Percentiles rank a stretch among this genome's conserved stretches.
Conservation (phyloP, 2,888 invertebrate species). For the Idaea straminata region DNA sequence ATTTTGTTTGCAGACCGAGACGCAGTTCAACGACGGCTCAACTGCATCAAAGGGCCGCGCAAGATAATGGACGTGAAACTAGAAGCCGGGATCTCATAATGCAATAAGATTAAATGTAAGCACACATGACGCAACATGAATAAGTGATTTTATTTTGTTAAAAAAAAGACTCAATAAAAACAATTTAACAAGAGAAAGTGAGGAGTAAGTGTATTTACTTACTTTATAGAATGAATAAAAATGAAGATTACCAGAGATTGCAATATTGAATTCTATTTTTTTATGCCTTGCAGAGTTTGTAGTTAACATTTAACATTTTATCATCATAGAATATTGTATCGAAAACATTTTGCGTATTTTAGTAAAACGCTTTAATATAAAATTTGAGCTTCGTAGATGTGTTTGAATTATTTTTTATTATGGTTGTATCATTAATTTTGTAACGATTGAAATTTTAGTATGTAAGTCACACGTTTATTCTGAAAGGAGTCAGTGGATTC, state of each 20-base stretch:
- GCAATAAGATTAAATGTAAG: constrained; percentile 57
- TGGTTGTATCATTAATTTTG: constrained; percentile 54
- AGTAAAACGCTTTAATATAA: constrained; percentile 54
- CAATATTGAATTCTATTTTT: constrained; percentile 76
- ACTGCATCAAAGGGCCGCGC: constrained; percentile 72
- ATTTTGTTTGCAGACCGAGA: constrained; percentile 88
- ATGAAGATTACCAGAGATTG: constrained; percentile 68
- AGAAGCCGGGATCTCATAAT: constrained; percentile 78
- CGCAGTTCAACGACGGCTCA: constrained; percentile 96
- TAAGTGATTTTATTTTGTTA: constrained; percentile 79
- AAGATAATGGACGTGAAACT: constrained; percentile 75
- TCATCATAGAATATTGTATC: constrained; percentile 44
- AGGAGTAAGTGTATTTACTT: constrained; percentile 67
- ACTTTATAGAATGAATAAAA: constrained; percentile 57
- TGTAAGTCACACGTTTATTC: constrained; percentile 43
- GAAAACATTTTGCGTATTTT: constrained; percentile 49
- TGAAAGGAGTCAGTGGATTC: constrained; percentile 24
- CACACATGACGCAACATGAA: constrained; percentile 60
- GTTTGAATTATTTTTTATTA: constrained; percentile 56
- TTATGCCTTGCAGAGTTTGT: constrained; percentile 49
- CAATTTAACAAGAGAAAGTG: constrained; percentile 52
- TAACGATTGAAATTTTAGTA: constrained; percentile 58
- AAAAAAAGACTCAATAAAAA: constrained; percentile 56
- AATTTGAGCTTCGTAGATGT: constrained; percentile 56
- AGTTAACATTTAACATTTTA: constrained; percentile 42